These are phyloP conservation scores for Halichondria panicea DNA, from an alignment of 37 sponge, comb jelly and placozoan species.

Conservation along the genomic window DNA sequence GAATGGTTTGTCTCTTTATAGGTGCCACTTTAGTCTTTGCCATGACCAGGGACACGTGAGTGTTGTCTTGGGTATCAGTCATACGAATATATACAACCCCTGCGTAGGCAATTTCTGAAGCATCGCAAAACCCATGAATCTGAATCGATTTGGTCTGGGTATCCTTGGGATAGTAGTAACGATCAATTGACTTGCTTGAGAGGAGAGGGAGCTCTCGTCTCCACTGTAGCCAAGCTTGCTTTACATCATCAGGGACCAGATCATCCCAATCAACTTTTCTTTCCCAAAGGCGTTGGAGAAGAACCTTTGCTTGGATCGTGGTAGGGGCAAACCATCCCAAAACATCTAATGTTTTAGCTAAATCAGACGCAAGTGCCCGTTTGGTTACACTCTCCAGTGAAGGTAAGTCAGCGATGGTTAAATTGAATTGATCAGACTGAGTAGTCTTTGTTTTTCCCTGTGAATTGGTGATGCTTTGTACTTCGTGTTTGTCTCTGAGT, in stretches of 20 bases:
- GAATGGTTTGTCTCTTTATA: conserved; percentile 8
- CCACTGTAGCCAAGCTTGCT: not conserved
- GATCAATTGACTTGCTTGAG: not conserved
- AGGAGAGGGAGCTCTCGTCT: conserved; percentile 5
- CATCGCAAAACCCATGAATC: conserved; percentile 15
- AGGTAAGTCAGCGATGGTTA: not conserved
- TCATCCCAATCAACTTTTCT: conserved; percentile 12
- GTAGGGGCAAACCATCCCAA: conserved; percentile 22
- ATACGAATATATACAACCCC: conserved; percentile 28
- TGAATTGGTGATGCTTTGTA: too few species aligned
- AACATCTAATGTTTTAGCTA: conserved; percentile 28
- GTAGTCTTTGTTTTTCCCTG: too few species aligned
- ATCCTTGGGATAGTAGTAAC: conserved; percentile 2
- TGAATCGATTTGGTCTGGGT: not conserved
- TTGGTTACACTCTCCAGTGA: conserved; percentile 19
- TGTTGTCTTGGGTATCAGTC: conserved; percentile 4
- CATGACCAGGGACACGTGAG: not conserved
- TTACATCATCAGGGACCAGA: not conserved
- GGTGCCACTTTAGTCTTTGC: conserved; percentile 22
- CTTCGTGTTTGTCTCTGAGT: too few species aligned
- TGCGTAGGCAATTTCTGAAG: conserved; percentile 16
- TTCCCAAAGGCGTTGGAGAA: conserved; percentile 23
- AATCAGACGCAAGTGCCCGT: conserved; percentile 14
- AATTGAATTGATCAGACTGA: too few species aligned
- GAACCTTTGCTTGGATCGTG: conserved; percentile 13